Percentiles rank a stretch among this genome's conserved stretches.
Conservation (phyloP, 2,113 vertebrate genomes). For the Chionis minor region DNA sequence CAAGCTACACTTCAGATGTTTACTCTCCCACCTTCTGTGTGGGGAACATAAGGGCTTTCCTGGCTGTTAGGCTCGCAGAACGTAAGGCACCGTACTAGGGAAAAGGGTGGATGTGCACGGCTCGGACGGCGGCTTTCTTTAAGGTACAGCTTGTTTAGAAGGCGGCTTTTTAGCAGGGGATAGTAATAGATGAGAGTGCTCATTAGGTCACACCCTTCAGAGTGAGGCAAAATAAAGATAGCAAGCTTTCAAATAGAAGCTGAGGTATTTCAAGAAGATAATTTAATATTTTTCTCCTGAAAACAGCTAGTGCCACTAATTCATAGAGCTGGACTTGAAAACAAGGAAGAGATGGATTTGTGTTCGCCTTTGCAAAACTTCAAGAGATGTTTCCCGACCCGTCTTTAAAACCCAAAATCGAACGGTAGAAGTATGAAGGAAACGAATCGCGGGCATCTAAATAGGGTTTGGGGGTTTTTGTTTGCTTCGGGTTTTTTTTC, state of each 20-base stretch:
- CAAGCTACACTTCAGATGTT: neutral
- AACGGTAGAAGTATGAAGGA: neutral
- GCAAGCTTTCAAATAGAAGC: neutral
- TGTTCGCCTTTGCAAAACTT: neutral
- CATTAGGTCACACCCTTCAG: neutral
- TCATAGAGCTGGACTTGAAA: neutral
- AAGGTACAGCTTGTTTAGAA: neutral
- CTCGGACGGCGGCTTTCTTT: fast-evolving
- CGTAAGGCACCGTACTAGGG: neutral
- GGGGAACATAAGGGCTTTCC: neutral
- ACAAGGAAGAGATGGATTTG: neutral
- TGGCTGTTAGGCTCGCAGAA: neutral
- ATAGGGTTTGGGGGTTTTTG: neutral
- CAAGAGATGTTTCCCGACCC: neutral
- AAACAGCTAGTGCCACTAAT: neutral
- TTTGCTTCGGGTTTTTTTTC: neutral
- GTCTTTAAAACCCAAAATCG: neutral
- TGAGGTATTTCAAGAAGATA: neutral
- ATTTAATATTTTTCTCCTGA: neutral
- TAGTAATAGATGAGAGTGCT: neutral
- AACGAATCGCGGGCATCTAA: neutral
- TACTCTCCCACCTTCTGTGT: neutral
- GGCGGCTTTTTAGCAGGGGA: neutral
- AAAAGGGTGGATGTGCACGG: fast-evolving
- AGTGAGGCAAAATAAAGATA: neutral